A percentile compares a stretch with the other conserved stretches of the same genome.
Conservation (phyloP, 2,888 invertebrate genomes). For the Adela reaumurella region DNA sequence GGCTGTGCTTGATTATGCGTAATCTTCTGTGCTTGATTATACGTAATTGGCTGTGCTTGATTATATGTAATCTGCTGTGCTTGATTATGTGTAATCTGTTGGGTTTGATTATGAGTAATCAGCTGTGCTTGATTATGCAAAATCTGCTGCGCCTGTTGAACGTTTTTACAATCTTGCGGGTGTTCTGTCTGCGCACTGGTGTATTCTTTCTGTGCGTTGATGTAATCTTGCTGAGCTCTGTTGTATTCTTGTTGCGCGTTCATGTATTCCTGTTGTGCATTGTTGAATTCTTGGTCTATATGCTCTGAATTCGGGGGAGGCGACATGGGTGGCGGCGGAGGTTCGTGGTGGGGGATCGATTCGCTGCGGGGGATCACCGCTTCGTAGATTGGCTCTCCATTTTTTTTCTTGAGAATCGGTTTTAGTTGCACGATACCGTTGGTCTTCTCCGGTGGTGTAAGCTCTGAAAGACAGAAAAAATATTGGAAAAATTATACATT, state of each 20-base stretch:
- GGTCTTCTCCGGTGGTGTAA: slow-evolving; percentile 41
- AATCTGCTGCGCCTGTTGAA: slow-evolving; percentile 10
- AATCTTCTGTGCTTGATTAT: neutral
- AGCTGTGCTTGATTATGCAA: slow-evolving; percentile 11
- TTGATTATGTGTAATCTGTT: slow-evolving; percentile 4
- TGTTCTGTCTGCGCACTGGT: slow-evolving; percentile 11
- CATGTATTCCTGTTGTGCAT: slow-evolving; percentile 36
- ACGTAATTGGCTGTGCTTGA: slow-evolving; percentile 5
- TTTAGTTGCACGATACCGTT: slow-evolving; percentile 53
- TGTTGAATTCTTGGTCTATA: slow-evolving; percentile 40
- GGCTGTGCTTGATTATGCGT: neutral
- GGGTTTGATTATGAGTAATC: slow-evolving; percentile 1
- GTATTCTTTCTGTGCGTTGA: slow-evolving; percentile 1
- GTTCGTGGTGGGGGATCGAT: slow-evolving; percentile 18
- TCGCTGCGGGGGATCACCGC: slow-evolving; percentile 66
- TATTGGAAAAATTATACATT: no score
- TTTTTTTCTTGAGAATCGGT: slow-evolving; percentile 36
- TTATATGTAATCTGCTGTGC: slow-evolving; percentile 2
- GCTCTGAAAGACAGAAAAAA: slow-evolving; percentile 26
- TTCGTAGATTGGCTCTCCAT: slow-evolving; percentile 80
- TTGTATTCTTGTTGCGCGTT: neutral
- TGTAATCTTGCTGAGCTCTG: neutral
- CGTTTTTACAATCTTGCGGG: no score
- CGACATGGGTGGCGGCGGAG: slow-evolving; percentile 25
- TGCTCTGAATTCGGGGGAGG: no score